Conservation (phyloP, 2,888 invertebrate species). For the Cyclophora punctaria region DNA sequence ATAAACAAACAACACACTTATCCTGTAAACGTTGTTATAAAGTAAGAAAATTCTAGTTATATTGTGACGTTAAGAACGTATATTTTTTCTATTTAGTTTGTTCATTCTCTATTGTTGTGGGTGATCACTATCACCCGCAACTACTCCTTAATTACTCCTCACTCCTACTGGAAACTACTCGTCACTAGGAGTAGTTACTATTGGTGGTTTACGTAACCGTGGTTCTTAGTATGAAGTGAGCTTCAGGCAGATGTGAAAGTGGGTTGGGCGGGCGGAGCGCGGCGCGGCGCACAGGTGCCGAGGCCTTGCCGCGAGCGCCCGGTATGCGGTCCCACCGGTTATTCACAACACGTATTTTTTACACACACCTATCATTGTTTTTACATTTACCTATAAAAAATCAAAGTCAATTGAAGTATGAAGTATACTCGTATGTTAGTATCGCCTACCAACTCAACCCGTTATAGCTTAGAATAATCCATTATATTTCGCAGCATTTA, state of each 20-base stretch:
- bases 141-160: too few relatives aligned
- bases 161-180: too few relatives aligned
- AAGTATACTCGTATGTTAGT: constrained; percentile 19
- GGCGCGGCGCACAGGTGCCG: constrained; percentile 39
- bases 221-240: constrained; percentile 9
- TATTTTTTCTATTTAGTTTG: too few relatives aligned
- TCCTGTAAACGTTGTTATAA: too few relatives aligned
- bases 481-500: constrained; percentile 25
- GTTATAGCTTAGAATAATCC: constrained; percentile 20
- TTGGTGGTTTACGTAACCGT: too few relatives aligned
- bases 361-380: constrained; percentile 70
- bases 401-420: constrained; percentile 46
- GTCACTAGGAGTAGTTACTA: too few relatives aligned
- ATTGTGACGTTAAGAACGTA: too few relatives aligned
- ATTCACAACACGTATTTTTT: constrained; percentile 69
- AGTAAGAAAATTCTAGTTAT: too few relatives aligned
- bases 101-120: too few relatives aligned
- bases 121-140: too few relatives aligned
- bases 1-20: too few relatives aligned
- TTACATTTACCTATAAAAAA: constrained; percentile 68
- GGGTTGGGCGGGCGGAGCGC: constrained; percentile 30
- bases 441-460: constrained; percentile 5
- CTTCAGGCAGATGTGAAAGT: constrained; percentile 40
- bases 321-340: constrained; percentile 74
- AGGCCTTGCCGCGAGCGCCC: constrained; percentile 66